Evolutionary conservation across 2,797 vertebrate species (phyloP).

Genomic region (Vultur gryphus): DNA sequence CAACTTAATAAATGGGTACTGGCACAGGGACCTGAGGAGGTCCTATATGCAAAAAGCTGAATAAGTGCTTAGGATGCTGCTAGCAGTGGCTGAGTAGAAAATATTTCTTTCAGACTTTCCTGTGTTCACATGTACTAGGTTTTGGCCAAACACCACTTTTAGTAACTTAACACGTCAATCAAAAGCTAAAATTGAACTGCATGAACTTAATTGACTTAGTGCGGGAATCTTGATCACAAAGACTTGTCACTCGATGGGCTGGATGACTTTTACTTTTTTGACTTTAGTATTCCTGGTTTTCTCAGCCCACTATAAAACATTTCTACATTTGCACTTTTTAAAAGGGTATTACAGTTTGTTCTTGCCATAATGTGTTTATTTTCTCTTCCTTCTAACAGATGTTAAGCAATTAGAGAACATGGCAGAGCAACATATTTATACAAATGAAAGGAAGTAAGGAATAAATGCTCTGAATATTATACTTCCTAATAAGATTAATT

Average conservation of each 20-base stretch:
- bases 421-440: conserved; percentile 57
- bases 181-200: not conserved
- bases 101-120: not conserved
- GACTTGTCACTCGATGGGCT: not conserved
- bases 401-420: conserved; percentile 59
- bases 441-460: conserved; percentile 59
- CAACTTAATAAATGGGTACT: not conserved
- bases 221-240: not conserved
- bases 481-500: conserved; percentile 46
- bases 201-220: not conserved
- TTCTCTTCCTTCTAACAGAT: conserved; percentile 55
- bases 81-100: not conserved
- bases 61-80: not conserved
- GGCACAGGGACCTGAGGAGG: not conserved
- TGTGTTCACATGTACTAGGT: fast-evolving
- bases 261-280: not conserved
- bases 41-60: not conserved
- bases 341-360: conserved; percentile 19
- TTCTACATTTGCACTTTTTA: not conserved
- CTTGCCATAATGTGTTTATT: conserved; percentile 58
- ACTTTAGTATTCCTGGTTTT: not conserved
- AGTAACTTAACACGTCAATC: not conserved
- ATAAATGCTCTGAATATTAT: conserved; percentile 2
- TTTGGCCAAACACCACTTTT: not conserved
- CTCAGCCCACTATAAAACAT: not conserved